Evolutionary conservation across 2,113 vertebrate species (phyloP).

Genomic region (Notothenia coriiceps): DNA sequence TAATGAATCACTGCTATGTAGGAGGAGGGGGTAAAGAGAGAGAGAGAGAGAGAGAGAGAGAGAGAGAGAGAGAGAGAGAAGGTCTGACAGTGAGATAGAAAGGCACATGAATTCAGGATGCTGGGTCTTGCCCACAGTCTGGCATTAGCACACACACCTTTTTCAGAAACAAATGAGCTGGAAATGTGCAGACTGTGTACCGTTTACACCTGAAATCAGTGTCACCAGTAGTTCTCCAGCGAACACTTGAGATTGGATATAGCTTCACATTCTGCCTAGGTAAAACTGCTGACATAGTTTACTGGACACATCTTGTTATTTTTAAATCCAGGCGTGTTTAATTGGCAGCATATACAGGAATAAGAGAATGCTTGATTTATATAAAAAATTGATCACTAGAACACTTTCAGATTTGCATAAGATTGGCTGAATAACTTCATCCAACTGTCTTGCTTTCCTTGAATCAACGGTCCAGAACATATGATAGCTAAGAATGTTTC

Average conservation of each 20-base stretch:
- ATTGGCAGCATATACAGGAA: not conserved
- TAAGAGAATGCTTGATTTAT: not conserved
- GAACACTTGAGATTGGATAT: slow-evolving; percentile 8
- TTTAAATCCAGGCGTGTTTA: not conserved
- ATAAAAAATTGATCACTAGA: not conserved
- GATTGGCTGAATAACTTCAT: not conserved
- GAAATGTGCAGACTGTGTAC: slow-evolving; percentile 1
- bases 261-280: not conserved
- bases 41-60: not conserved
- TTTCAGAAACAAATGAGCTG: not conserved
- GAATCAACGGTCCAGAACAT: not conserved
- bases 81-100: not conserved
- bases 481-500: not conserved
- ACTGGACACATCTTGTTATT: not conserved
- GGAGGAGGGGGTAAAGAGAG: not conserved
- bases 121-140: not conserved
- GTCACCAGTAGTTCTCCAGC: not conserved
- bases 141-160: not conserved
- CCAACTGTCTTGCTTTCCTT: not conserved
- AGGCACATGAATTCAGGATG: not conserved
- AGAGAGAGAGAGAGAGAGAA: not conserved
- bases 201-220: not conserved
- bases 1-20: slow-evolving; percentile 54
- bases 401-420: not conserved
- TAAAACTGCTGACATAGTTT: not conserved